These are phyloP conservation scores for Folsomia manolachei DNA, from an alignment of 2,888 invertebrate genomes.

Conservation along the genomic window DNA sequence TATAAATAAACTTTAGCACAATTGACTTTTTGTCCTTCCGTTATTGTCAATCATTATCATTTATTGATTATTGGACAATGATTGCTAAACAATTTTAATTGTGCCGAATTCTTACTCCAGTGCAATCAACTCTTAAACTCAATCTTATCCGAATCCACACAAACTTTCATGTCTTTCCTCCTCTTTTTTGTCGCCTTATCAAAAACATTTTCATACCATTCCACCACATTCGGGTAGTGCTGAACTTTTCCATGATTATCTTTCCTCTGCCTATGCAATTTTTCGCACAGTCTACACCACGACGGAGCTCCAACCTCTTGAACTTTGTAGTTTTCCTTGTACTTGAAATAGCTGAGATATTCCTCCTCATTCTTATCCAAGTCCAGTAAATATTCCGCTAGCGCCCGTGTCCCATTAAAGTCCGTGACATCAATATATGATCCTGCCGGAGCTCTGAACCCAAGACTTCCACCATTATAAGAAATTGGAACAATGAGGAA, in stretches of 20 bases:
- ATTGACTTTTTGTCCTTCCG: too few relatives aligned
- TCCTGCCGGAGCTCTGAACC: background rate
- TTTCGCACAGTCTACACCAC: background rate
- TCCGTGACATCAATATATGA: constrained; percentile 6
- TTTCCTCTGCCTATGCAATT: background rate
- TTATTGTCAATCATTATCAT: too few relatives aligned
- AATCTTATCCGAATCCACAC: background rate
- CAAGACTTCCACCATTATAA: background rate
- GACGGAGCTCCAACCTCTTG: background rate
- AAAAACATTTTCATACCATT: constrained; percentile 2
- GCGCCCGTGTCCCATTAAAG: background rate
- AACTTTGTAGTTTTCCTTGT: background rate
- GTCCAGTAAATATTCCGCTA: background rate
- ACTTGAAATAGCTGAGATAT: constrained; percentile 1
- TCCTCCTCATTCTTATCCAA: constrained; percentile 2
- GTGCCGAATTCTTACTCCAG: too few relatives aligned
- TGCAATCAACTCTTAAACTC: background rate
- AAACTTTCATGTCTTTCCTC: background rate
- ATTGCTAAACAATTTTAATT: too few relatives aligned
- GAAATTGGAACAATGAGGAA: background rate
- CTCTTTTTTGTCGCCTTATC: background rate
- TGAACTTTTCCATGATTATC: background rate
- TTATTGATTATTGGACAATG: too few relatives aligned
- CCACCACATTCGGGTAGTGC: background rate
- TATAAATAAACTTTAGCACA: too few relatives aligned